Evolutionary conservation across 2,113 vertebrate species (phyloP).

Genomic region (Silurus glanis): DNA sequence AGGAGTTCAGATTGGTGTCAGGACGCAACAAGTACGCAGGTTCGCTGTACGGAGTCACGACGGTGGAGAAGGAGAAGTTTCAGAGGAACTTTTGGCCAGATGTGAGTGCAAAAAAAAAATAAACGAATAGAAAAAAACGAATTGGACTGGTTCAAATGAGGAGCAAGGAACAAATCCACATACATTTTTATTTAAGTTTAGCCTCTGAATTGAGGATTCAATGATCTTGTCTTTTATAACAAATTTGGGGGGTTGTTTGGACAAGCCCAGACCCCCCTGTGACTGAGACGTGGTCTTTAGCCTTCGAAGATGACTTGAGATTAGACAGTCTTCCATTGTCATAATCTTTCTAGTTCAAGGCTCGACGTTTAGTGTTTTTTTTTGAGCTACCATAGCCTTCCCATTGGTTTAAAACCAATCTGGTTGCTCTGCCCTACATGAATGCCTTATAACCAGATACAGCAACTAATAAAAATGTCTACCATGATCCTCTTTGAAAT

Average conservation of each 20-base stretch:
- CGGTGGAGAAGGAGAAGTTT: slow-evolving; percentile 77
- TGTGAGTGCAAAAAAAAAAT: slow-evolving; percentile 63
- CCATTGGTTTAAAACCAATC: neutral
- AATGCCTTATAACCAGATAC: neutral
- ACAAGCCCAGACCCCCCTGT: no score
- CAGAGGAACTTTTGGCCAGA: slow-evolving; percentile 77
- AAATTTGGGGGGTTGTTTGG: no score
- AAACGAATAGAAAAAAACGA: no score
- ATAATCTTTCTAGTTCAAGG: neutral
- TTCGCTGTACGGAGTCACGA: slow-evolving; percentile 66
- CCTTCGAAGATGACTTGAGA: neutral
- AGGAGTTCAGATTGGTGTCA: slow-evolving; percentile 70
- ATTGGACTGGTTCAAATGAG: no score
- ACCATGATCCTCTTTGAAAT: no score
- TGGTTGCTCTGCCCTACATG: neutral
- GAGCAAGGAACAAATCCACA: neutral
- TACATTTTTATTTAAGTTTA: neutral
- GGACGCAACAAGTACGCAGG: slow-evolving; percentile 68
- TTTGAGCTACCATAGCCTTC: neutral
- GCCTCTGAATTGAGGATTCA: neutral
- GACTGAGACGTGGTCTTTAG: neutral
- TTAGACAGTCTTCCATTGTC: neutral
- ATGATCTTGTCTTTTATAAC: no score
- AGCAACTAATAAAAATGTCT: neutral
- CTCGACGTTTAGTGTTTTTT: neutral